A percentile compares a stretch with the other conserved stretches of the same genome.
Conservation (phyloP, 2,797 vertebrate species). For the Anguilla marmorata region DNA sequence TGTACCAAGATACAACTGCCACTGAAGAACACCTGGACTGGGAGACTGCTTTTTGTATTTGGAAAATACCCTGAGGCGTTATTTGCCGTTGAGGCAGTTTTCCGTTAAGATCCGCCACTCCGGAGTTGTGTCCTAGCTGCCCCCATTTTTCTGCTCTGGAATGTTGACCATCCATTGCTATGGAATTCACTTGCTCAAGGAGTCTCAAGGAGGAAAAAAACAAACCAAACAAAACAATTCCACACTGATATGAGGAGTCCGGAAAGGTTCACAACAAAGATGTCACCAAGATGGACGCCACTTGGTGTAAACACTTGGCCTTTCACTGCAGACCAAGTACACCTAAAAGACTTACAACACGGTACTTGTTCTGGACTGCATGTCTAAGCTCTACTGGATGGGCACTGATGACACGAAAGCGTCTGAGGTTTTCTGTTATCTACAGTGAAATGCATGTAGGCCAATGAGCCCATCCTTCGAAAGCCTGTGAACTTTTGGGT, state of each 20-base stretch:
- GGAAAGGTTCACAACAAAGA: neutral
- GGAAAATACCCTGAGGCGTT: neutral
- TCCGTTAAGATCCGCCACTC: neutral
- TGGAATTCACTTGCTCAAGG: neutral
- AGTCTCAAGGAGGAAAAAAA: too few relatives aligned
- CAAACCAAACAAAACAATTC: neutral
- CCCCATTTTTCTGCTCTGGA: neutral
- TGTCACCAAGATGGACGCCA: neutral
- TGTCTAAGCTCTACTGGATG: neutral
- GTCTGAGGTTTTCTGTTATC: neutral
- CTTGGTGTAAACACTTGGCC: neutral
- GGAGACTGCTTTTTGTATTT: slow-evolving; percentile 1
- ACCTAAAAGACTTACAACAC: neutral
- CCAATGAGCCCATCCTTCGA: neutral
- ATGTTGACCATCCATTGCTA: neutral
- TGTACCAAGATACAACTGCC: neutral
- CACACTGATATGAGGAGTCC: neutral
- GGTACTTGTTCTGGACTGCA: neutral
- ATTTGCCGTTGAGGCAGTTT: neutral
- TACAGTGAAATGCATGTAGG: neutral
- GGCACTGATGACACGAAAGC: neutral
- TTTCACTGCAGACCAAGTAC: neutral
- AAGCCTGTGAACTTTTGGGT: neutral
- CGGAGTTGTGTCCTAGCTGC: neutral
- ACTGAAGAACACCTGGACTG: neutral